These are phyloP conservation scores for Trichosurus vulpecula DNA, from an alignment of 2,797 vertebrate species.

Conservation along the genomic window DNA sequence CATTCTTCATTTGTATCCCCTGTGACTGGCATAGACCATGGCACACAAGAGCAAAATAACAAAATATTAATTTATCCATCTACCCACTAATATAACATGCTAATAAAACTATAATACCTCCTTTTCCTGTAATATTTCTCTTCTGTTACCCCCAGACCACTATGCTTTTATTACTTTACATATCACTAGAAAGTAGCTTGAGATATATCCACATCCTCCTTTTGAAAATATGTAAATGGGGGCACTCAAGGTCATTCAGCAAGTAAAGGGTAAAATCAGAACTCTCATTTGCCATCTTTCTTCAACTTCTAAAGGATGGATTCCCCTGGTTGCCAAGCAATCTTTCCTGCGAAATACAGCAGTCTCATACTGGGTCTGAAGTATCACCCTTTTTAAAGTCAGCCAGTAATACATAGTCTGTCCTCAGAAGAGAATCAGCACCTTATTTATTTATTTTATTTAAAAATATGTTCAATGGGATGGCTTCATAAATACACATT, in stretches of 20 bases:
- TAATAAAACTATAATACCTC: neutral
- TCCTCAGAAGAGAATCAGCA: constrained; percentile 14
- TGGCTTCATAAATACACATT: constrained; percentile 21
- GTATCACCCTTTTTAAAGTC: neutral
- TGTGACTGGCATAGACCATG: neutral
- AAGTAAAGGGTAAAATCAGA: neutral
- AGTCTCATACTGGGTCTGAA: neutral
- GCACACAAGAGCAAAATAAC: neutral
- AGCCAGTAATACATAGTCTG: constrained; percentile 33
- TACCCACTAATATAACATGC: neutral
- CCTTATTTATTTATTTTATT: constrained; percentile 27
- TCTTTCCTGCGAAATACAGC: neutral
- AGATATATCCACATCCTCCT: neutral
- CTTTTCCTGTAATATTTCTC: neutral
- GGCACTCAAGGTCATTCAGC: neutral
- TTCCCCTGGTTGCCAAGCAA: neutral
- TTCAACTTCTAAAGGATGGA: neutral
- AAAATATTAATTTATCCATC: neutral
- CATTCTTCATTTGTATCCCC: neutral
- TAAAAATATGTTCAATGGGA: constrained; percentile 29
- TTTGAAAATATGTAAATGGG: neutral
- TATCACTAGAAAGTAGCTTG: neutral
- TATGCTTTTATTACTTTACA: neutral
- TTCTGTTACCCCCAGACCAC: neutral
- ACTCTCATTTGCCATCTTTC: neutral